Evolutionary conservation across 35 echinoderm and acorn worm genomes (phyloP).

Genomic region (Amphiura filiformis): DNA sequence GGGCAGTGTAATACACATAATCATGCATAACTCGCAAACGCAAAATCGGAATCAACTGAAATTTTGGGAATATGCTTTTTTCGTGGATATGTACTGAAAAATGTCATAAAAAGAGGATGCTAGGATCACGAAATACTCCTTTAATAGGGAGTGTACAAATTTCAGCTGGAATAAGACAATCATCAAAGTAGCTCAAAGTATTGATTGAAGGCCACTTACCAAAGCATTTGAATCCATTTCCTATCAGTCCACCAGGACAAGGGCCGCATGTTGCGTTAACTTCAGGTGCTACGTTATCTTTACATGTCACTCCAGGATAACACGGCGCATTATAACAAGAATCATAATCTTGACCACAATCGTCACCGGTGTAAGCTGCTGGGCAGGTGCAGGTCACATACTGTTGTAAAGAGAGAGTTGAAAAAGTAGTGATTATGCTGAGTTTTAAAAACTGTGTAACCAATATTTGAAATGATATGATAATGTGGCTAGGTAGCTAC

Average conservation of each 20-base stretch:
- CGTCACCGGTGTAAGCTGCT: slow-evolving; percentile 23
- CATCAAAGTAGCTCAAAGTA: slow-evolving; percentile 31
- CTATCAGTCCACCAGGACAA: slow-evolving; percentile 40
- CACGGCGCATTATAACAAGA: slow-evolving; percentile 29
- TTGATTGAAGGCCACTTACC: slow-evolving; percentile 40
- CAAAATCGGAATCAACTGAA: too few species aligned
- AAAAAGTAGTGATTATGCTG: neutral
- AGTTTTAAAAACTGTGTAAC: too few species aligned
- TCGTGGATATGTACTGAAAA: too few species aligned
- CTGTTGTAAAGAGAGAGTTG: neutral
- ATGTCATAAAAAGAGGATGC: too few species aligned
- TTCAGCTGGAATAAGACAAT: slow-evolving; percentile 14
- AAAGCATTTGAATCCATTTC: slow-evolving; percentile 41
- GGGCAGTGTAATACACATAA: too few species aligned
- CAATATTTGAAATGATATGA: neutral
- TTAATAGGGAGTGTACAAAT: neutral
- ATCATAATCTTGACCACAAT: slow-evolving; percentile 48
- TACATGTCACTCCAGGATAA: slow-evolving; percentile 28
- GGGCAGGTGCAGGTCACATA: slow-evolving; percentile 17
- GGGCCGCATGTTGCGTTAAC: slow-evolving; percentile 17
- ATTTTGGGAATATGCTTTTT: too few species aligned
- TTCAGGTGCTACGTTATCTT: slow-evolving; percentile 12
- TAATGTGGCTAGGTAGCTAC: neutral
- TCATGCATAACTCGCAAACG: too few species aligned
- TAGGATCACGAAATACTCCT: too few species aligned